Evolutionary conservation across 1,140 invertebrate genomes (phyloP).

Genomic region (Lepeophtheirus salmonis): DNA sequence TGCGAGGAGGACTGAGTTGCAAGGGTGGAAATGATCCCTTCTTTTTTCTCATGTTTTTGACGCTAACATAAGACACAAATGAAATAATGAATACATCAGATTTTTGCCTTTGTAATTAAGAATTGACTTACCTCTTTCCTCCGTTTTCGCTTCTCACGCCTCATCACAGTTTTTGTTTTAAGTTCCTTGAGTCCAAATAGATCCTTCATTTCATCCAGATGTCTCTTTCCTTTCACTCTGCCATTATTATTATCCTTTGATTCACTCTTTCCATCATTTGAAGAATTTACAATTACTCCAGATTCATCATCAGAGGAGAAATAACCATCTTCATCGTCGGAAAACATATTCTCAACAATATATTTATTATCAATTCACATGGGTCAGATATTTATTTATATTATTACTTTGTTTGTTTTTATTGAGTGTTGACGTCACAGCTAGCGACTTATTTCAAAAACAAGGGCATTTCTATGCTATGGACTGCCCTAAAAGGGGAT

Average conservation of each 20-base stretch:
- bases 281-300: background rate
- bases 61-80: background rate
- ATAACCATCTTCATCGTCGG: background rate
- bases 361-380: too few relatives aligned
- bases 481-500: too few relatives aligned
- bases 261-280: background rate
- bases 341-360: background rate
- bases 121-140: background rate
- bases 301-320: background rate
- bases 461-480: too few relatives aligned
- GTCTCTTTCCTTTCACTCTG: background rate
- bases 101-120: too few relatives aligned
- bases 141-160: background rate
- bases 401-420: too few relatives aligned
- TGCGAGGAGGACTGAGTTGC: background rate
- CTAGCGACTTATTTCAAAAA: too few relatives aligned
- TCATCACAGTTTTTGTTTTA: background rate
- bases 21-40: background rate
- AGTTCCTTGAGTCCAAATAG: background rate
- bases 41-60: background rate
- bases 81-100: background rate
- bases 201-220: background rate
- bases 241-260: too few relatives aligned
- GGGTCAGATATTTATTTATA: too few relatives aligned
- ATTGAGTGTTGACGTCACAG: too few relatives aligned